Conservation (phyloP, 1,140 invertebrate genomes). For the Pseudobourletiella spinata region DNA sequence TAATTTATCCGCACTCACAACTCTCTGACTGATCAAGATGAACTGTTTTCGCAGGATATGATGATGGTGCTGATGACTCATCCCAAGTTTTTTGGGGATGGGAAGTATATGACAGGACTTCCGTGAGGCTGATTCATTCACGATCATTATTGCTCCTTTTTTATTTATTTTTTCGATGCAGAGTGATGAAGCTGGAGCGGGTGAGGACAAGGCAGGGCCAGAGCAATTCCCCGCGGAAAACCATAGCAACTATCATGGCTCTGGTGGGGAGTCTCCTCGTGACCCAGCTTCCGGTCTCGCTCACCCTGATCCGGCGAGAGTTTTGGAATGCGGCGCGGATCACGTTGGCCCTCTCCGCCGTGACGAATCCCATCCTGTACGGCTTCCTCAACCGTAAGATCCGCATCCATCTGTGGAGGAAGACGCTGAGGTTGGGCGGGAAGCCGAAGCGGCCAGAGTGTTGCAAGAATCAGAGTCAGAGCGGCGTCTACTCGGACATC, state of each 20-base stretch:
- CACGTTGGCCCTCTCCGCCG: slow-evolving; percentile 10
- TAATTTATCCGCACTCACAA: no score
- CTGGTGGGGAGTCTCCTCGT: slow-evolving; percentile 24
- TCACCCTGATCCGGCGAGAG: slow-evolving; percentile 6
- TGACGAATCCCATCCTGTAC: slow-evolving; percentile 31
- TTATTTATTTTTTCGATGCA: not conserved
- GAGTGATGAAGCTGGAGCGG: not conserved
- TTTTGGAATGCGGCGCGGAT: slow-evolving; percentile 12
- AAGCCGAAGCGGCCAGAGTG: not conserved
- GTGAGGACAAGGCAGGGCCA: not conserved
- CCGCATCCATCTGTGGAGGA: slow-evolving; percentile 24
- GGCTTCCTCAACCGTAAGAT: slow-evolving; percentile 33
- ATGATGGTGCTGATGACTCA: no score
- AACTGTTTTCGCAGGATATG: no score
- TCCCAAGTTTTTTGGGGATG: no score
- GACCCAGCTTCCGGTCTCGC: slow-evolving; percentile 27
- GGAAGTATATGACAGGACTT: no score
- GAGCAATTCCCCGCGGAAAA: slow-evolving; percentile 22
- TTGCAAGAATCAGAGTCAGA: not conserved
- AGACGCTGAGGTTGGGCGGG: slow-evolving; percentile 13
- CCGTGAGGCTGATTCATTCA: no score
- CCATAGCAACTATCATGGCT: slow-evolving; percentile 22
- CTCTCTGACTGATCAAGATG: no score
- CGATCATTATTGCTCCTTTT: not conserved
- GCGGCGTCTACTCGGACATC: not conserved